Conservation (phyloP, 2,888 invertebrate species). For the Urechis unicinctus region DNA sequence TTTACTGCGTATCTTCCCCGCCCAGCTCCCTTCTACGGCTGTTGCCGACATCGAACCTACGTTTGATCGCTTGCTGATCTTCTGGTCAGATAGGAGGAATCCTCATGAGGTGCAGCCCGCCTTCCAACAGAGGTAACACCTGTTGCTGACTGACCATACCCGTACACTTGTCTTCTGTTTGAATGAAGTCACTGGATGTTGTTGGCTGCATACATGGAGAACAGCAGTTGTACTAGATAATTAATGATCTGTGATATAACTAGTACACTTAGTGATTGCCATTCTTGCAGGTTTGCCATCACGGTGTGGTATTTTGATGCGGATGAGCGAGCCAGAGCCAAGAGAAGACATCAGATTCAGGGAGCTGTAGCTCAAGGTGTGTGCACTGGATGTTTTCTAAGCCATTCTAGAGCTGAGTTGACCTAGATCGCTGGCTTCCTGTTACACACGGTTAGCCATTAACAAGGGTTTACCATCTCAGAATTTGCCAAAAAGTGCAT, state of each 20-base stretch:
- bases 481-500: too few relatives aligned
- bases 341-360: not conserved
- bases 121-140: constrained; percentile 62
- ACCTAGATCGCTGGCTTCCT: too few relatives aligned
- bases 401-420: too few relatives aligned
- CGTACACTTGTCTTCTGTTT: too few relatives aligned
- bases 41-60: constrained; percentile 31
- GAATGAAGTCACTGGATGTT: too few relatives aligned
- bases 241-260: too few relatives aligned
- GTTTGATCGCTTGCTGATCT: constrained; percentile 33
- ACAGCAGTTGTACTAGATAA: too few relatives aligned
- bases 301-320: constrained; percentile 49
- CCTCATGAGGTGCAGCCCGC: constrained; percentile 38
- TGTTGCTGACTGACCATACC: not conserved
- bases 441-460: too few relatives aligned
- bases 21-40: not conserved
- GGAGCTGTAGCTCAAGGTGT: not conserved
- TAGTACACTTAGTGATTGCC: too few relatives aligned
- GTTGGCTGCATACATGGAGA: too few relatives aligned
- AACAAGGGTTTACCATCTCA: too few relatives aligned
- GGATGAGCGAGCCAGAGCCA: constrained; percentile 34
- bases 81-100: constrained; percentile 36
- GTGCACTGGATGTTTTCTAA: too few relatives aligned
- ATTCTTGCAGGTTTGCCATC: constrained; percentile 39
- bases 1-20: constrained; percentile 22